Evolutionary conservation across 1,140 invertebrate species (phyloP), one percentile per base, ranked within the genome.

Genomic region (Pectinophora gossypiella): DNA sequence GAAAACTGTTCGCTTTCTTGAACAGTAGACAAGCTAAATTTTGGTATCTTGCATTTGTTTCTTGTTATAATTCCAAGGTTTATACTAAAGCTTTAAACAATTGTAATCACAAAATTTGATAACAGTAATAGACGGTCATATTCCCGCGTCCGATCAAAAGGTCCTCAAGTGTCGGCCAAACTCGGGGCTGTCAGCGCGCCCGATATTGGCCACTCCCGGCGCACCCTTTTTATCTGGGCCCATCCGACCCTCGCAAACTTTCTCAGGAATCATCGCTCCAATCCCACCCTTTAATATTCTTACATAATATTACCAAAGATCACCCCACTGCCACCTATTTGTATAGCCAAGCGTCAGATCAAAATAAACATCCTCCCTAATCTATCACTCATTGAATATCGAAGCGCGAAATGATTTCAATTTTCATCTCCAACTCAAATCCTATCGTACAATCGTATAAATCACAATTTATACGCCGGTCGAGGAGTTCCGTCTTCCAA

Each of bases 151-250:
- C 13, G 36, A 15, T 40, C 36, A 40, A 40, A 27, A 18, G n/a
- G n/a, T 38, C 35, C 35, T 15, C 35, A 38, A 38, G 35, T 15
- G 35, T 15, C 36, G 2, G 10, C 36, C 10, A 32, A 32, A n/a
- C 27, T 32, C 27, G 27, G 36, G 36, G 13, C 15, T 40, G 36
- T 40, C 36, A 40, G n/a, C 36, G 36, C 23, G 36, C 36, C 12
- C 10, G 36, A 40, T 77, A 77, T 71, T 68, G 66, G 61, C 61
- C 61, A 48, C 59, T 9, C 1, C n/a, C 27, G n/a, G 7, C 36
- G 56, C 60, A 76, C 68, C 79, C 79, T 77, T 80, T 80, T 80
- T 80, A 80, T 78, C 74, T 64, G 48, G 45, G 16, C 32, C 45
- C 60, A 45, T 54, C 67, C 68, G 68, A 77, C 73, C 76, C 73